Percentiles rank a stretch among this genome's conserved stretches.
These are phyloP conservation scores for Rhaphigaster nebulosa DNA, from an alignment of 2,888 invertebrate genomes.

Conservation along the genomic window DNA sequence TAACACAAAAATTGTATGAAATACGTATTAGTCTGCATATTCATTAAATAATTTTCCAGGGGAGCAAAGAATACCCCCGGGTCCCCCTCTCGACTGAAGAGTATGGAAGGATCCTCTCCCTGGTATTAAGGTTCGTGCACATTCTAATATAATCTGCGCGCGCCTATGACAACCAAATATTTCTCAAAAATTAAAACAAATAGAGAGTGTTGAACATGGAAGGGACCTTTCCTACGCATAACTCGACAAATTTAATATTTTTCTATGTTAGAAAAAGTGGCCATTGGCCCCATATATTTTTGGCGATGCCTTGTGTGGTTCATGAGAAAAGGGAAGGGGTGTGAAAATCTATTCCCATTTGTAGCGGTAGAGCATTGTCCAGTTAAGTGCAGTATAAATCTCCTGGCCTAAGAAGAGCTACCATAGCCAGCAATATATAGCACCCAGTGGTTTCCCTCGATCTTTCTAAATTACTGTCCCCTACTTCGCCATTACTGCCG, in stretches of 20 bases:
- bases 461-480: slow-evolving; percentile 53
- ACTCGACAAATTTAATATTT: slow-evolving; percentile 5
- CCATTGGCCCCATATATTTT: background rate
- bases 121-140: too few relatives aligned
- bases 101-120: too few relatives aligned
- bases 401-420: slow-evolving; percentile 50
- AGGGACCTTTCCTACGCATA: background rate
- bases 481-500: slow-evolving; percentile 5
- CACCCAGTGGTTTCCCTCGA: background rate
- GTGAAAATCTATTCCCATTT: slow-evolving; percentile 62
- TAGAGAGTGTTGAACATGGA: background rate
- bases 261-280: background rate
- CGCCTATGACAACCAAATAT: too few relatives aligned
- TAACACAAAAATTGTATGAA: too few relatives aligned
- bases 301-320: slow-evolving; percentile 16
- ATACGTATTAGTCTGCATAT: too few relatives aligned
- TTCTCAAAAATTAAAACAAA: too few relatives aligned
- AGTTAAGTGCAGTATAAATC: slow-evolving; percentile 63
- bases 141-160: too few relatives aligned
- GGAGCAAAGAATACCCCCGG: too few relatives aligned
- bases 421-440: slow-evolving; percentile 38
- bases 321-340: slow-evolving; percentile 50
- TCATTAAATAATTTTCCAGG: too few relatives aligned
- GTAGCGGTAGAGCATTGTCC: slow-evolving; percentile 62
- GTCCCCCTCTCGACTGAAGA: too few relatives aligned